Evolutionary conservation across 2,797 vertebrate species (phyloP), one percentile per base, ranked within the genome.

Genomic region (Gallinago solitaria): DNA sequence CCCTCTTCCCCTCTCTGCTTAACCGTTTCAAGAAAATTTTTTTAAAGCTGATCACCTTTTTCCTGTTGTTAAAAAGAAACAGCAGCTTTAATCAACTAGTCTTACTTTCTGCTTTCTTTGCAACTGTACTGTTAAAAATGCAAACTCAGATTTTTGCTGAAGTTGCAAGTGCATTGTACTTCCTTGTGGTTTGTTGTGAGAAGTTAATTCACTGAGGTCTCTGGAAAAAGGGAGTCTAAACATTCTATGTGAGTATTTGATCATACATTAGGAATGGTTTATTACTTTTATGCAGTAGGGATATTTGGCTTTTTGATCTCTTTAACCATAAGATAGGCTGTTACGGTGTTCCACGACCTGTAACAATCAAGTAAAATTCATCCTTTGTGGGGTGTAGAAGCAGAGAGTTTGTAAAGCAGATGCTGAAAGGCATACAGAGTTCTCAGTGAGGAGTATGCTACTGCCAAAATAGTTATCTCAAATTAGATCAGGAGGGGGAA

Each of bases 41-140:
- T 4, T 41, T 45, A 5, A 12, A 45, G 79, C 82, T 37, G 64
- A 45, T 78, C 0, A 11, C 57, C 48, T 67, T 75, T 76, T 88
- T 61, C 77, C 74, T 87, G 70, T 33, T 57, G 59, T 74, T n/a
- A 70, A 78, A 51, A 83, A 60, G 60, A 54, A 92, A 37, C 12
- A 65, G 74, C 60, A 83, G 80, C 78, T 83, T 54, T 82, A 53
- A 56, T 76, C 83, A 89, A 30, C 87, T 45, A 35, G n/a, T 35
- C 57, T 90, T 48, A 9, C 54, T 94, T 92, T 84, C 32, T 96
- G 94, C 94, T 92, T 94, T 80, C 74, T 74, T 96, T 96, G 95
- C 93, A 94, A 33, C 65, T 86, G n/a, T 65, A 10, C 59, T 48
- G 59, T 80, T 94, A 80, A 83, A 90, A 94, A 85, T 45, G 87